A percentile compares a stretch with the other conserved stretches of the same genome.
These are phyloP conservation scores for Berghia stephanieae DNA, from an alignment of 1,140 invertebrate species.

Conservation along the genomic window DNA sequence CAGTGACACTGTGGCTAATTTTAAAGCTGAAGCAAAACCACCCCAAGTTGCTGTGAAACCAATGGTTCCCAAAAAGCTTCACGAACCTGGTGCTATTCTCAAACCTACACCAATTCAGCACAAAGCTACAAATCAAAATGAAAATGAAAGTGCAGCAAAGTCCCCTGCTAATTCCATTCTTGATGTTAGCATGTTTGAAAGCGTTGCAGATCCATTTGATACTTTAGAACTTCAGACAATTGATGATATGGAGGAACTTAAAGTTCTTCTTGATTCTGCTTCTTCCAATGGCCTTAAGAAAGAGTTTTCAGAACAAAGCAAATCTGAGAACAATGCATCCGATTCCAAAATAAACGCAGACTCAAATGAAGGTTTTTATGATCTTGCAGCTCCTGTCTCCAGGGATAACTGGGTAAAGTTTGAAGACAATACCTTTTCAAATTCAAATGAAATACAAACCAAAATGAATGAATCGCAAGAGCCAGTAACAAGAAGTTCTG, in stretches of 20 bases:
- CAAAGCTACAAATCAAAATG: background rate
- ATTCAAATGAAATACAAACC: too few relatives aligned
- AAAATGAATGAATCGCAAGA: too few relatives aligned
- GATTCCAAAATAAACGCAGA: background rate
- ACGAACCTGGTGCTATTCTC: slow-evolving; percentile 43
- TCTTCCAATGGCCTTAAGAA: too few relatives aligned
- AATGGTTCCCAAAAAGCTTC: slow-evolving; percentile 22
- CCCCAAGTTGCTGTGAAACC: slow-evolving; percentile 18
- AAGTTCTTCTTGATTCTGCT: slow-evolving; percentile 24
- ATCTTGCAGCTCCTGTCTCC: background rate
- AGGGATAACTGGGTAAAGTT: background rate
- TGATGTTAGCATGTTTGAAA: slow-evolving; percentile 53
- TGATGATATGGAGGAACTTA: slow-evolving; percentile 52
- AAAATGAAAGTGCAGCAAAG: background rate
- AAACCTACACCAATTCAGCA: slow-evolving; percentile 40
- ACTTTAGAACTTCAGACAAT: slow-evolving; percentile 51
- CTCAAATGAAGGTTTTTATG: background rate
- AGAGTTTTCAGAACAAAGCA: too few relatives aligned
- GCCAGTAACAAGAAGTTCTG: too few relatives aligned
- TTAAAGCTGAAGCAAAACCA: background rate
- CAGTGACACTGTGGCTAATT: background rate
- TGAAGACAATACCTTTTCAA: too few relatives aligned
- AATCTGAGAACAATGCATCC: too few relatives aligned
- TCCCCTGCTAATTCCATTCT: slow-evolving; percentile 27
- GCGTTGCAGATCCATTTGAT: slow-evolving; percentile 54